These are phyloP conservation scores for Promerops cafer DNA, from an alignment of 2,113 vertebrate species.

Conservation along the genomic window DNA sequence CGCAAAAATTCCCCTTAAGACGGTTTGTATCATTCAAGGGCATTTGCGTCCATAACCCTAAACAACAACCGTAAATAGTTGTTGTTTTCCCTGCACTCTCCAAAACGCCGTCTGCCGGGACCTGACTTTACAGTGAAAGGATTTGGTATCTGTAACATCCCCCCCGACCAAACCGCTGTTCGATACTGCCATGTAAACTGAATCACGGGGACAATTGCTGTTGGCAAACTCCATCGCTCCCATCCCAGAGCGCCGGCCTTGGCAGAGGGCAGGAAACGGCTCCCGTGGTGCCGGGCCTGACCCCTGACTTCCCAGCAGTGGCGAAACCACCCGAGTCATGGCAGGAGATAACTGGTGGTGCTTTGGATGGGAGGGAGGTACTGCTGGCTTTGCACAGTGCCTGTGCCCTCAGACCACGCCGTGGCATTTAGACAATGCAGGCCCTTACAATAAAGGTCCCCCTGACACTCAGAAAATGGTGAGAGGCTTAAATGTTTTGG, in stretches of 20 bases:
- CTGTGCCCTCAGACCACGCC: neutral
- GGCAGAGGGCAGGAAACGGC: neutral
- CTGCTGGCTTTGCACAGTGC: neutral
- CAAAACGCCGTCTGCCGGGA: neutral
- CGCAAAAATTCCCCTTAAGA: slow-evolving; percentile 65
- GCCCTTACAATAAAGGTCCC: neutral
- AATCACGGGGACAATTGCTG: fast-evolving
- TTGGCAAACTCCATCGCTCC: neutral
- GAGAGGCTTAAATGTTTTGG: neutral
- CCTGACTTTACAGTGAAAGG: neutral
- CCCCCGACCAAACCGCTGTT: neutral
- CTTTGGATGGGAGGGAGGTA: neutral
- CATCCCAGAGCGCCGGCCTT: fast-evolving
- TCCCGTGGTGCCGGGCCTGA: neutral
- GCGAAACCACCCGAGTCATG: neutral
- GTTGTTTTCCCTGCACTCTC: neutral
- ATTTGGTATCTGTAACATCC: neutral
- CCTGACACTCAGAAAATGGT: neutral
- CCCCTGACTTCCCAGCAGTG: neutral
- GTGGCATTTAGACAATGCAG: neutral
- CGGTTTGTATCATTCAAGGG: slow-evolving; percentile 55
- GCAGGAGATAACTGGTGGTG: neutral
- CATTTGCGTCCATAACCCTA: slow-evolving; percentile 51
- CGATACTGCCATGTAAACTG: neutral
- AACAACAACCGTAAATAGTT: slow-evolving; percentile 13